Base-by-base conservation (phyloP, 2,888 invertebrate genomes). In the Hemistola chrysoprasaria region DNA sequence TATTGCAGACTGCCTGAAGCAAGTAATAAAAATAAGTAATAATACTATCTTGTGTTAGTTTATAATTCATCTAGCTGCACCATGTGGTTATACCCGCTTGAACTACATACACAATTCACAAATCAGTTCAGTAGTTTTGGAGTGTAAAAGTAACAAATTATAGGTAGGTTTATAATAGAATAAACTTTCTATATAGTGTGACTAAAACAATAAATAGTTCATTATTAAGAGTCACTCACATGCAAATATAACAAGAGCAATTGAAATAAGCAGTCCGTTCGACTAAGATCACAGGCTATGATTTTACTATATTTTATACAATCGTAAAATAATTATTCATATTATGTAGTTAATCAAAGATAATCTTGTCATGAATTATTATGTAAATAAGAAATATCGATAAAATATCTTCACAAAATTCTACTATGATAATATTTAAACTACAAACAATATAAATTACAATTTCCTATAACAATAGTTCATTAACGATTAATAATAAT, bases 401-500 rank as follows among this genome's bases (percentile, higher is more conserved):
- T 65, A 69, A 69, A 64, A 65, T 62, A 71, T 66, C 50, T 74
- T 60, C 66, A 72, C 71, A 70, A 67, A 67, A 62, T 65, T 66
- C 51, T 65, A 62, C 69, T 73, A 70, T 62, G 49, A 40, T 43
- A 43, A 29, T 43, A 43, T 62, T 54, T 70, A 70, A 64, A 62
- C 76, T 80, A 78, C 67, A 74, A 75, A 78, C 66, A 76, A 77
- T 65, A 76, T 78, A 76, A 78, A 81, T 75, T 79, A 81, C 73
- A 75, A 64, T 72, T 70, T 68, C 56, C 67, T 73, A 74, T 68
- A 80, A 72, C 71, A 77, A 69, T 71, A 66, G 71, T 75, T 65
- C 72, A 74, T 73, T 66, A 60, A 73, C 68, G 62, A 66, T 43
- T 22, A 44, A 26, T 39, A 22, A 43, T 33, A 37, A 16, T 16